Evolutionary conservation across 1,140 invertebrate genomes (phyloP), one percentile per base, ranked within the genome.

Genomic region (Heliconius melpomene): DNA sequence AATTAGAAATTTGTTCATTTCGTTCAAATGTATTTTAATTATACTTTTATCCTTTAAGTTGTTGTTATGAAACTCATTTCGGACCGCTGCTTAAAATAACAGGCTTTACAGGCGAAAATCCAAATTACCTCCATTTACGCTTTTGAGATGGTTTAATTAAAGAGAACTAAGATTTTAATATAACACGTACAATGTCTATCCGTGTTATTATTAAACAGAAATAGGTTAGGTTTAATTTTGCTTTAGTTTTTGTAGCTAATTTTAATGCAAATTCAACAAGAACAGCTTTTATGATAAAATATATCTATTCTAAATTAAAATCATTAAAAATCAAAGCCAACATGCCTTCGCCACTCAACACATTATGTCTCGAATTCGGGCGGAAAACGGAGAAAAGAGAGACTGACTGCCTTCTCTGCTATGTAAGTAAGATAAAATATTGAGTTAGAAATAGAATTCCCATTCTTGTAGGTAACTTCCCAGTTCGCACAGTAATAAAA

Each of bases 101-200:
- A 66, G 60, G 60, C 26, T 66, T 66, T 66, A 66, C 60, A 18
- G 11, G 1, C 23, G 60, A 66, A 66, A 66, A 66, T 66, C 60
- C 23, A 66, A 66, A 66, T 66, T 66, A 66, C 60, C 60, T 66
- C 13, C n/a, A 66, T 66, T 66, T 66, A 66, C 60, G 60, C 60
- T 66, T 66, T 66, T 11, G 13, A 66, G 26, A 66, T 66, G 60
- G 60, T 66, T 66, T 66, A 66, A 66, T 66, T 66, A 66, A 29
- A 66, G 60, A 29, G 60, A 66, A 29, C 26, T 66, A 26, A 66
- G 60, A 29, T 29, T 66, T 66, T 29, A 66, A 66, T 66, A 66
- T 66, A 60, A 66, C 60, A 66, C 23, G n/a, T 57, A 57, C 54
- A 11, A 23, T 57, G n/a, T 8, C 1, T 23, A 23, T 57, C 54